Evolutionary conservation across 2,888 invertebrate genomes (phyloP).

Genomic region (Autographa gamma): DNA sequence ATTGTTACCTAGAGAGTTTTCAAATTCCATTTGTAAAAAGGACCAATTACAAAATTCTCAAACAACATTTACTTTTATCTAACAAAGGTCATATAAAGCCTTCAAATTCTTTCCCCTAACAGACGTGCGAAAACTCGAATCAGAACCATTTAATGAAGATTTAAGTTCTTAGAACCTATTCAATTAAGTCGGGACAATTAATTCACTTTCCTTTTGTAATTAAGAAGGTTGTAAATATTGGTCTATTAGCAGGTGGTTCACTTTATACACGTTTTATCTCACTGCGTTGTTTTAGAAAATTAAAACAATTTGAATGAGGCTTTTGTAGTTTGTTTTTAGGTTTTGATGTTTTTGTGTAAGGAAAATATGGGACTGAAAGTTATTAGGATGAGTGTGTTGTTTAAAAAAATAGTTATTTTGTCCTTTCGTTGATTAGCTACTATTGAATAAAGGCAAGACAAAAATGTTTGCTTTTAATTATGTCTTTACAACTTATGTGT

Average conservation of each 20-base stretch:
- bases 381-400: background rate
- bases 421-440: too few relatives aligned
- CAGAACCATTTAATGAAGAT: slow-evolving; percentile 34
- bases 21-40: background rate
- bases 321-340: background rate
- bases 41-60: background rate
- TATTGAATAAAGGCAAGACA: too few relatives aligned
- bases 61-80: background rate
- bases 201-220: slow-evolving; percentile 36
- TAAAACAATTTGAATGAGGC: background rate
- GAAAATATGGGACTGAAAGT: background rate
- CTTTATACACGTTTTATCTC: slow-evolving; percentile 11
- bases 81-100: background rate
- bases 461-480: too few relatives aligned
- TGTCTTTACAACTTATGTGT: too few relatives aligned
- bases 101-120: background rate
- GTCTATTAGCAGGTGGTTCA: slow-evolving; percentile 20
- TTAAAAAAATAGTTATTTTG: background rate
- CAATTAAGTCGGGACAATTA: slow-evolving; percentile 52
- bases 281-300: slow-evolving; percentile 17
- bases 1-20: too few relatives aligned
- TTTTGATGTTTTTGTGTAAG: background rate
- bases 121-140: slow-evolving; percentile 22
- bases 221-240: slow-evolving; percentile 48
- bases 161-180: slow-evolving; percentile 36